Base-by-base conservation (phyloP, 2,888 invertebrate genomes). In the Sphaerophoria taeniata region DNA sequence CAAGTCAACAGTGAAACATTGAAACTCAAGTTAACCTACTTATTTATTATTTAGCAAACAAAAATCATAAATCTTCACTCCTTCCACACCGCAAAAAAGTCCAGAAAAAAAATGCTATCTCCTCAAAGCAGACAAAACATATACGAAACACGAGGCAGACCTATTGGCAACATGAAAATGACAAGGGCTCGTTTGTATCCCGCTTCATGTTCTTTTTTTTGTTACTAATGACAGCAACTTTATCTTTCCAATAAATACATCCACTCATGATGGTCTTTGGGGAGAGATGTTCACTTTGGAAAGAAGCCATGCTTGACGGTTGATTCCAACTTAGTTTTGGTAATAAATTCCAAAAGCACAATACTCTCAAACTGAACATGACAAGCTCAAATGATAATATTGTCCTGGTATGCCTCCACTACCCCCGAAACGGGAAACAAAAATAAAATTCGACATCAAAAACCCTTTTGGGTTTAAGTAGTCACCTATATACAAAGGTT, bases 131-230 rank as follows among this genome's bases (percentile, higher is more conserved):
- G 31, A 33, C 47, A 65, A 49, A 12, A 51, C 11, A 43, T 31
- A 60, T 36, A n/a, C 12, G 4, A 36, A n/a, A 51, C 34, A 65
- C 7, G 34, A 49, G 49, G 5, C 39, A 67, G 39, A 51, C 67
- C 67, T n/a, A 53, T 67, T 67, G 67, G 67, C 51, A 67, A 53
- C 51, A 67, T 36, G 33, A 67, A 67, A 67, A 67, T 53, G 67
- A 67, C 67, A 67, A 67, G 67, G 39, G 47, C 39, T 53, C 36
- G 4, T 47, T 63, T 34, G 39, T 43, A 4, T n/a, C n/a, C n/a
- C n/a, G 2, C 2, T 4, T 9, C 11, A 5, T 43, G 2, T 55
- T 55, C 33, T 53, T 55, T 53, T 31, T 31, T 36, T 36, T 65
- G 16, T 58, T 43, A 2, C 60, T 53, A 34, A 53, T 24, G 69